A percentile compares a stretch with the other conserved stretches of the same genome.
phyloP scores from a whole-genome alignment of 2,888 invertebrate species.

The Apamea epomidion region DNA sequence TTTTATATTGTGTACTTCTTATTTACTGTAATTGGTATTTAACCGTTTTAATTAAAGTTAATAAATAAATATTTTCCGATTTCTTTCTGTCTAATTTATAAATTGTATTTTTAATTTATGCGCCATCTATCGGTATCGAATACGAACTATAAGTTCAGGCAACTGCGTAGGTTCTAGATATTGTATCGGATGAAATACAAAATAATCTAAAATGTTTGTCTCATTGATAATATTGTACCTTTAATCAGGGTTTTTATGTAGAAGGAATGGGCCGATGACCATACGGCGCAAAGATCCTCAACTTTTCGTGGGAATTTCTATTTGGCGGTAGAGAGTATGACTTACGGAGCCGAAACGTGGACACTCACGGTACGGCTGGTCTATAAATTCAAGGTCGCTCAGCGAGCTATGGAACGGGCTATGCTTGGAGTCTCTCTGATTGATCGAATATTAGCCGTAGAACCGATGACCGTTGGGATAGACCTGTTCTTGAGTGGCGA shows the following conservation, averaged over 20 bases:
- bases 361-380: too few relatives aligned
- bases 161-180: background rate
- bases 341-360: too few relatives aligned
- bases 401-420: too few relatives aligned
- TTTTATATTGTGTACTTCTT: too few relatives aligned
- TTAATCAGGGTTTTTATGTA: background rate
- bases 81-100: background rate
- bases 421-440: too few relatives aligned
- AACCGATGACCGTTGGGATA: too few relatives aligned
- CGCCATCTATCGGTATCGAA: conserved; percentile 9
- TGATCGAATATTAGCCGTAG: too few relatives aligned
- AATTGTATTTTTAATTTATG: background rate
- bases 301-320: background rate
- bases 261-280: background rate
- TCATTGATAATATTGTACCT: background rate
- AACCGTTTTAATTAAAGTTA: background rate
- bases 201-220: background rate
- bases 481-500: too few relatives aligned
- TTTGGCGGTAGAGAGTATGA: background rate
- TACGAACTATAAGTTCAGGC: background rate
- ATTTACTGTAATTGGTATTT: too few relatives aligned
- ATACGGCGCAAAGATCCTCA: background rate
- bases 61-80: too few relatives aligned
- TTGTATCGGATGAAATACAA: background rate
- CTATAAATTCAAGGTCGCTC: too few relatives aligned